A percentile compares a stretch with the other conserved stretches of the same genome.
Evolutionary conservation across 2,113 vertebrate species (phyloP).

Genomic region (Dromas ardeola): DNA sequence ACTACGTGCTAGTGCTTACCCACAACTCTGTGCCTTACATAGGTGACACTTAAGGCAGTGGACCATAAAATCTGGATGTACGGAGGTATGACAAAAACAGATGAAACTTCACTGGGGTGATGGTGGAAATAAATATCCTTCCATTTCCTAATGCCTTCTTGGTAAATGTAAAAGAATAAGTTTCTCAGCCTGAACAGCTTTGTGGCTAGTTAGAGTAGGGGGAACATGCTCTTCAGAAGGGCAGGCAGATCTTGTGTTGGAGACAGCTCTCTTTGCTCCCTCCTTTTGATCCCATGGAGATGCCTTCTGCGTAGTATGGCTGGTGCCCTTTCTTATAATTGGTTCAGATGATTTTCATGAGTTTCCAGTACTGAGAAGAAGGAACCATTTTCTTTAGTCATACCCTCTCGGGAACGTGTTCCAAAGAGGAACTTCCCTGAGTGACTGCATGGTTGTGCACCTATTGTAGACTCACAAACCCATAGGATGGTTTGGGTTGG

Average conservation of each 20-base stretch:
- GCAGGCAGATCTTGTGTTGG: too few relatives aligned
- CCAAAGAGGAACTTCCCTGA: background rate
- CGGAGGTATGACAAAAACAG: background rate
- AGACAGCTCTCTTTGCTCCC: background rate
- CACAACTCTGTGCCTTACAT: background rate
- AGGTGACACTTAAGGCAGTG: background rate
- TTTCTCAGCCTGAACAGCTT: background rate
- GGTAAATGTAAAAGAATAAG: background rate
- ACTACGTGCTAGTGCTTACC: background rate
- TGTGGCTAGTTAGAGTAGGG: background rate
- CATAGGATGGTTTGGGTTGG: background rate
- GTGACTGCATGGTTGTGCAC: background rate
- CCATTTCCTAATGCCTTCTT: background rate
- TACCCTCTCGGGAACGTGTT: background rate
- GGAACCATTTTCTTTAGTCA: background rate
- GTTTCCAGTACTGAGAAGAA: background rate
- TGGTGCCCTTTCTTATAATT: background rate
- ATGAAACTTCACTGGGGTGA: background rate
- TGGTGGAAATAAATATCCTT: background rate
- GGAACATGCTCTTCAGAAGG: background rate
- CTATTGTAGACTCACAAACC: background rate
- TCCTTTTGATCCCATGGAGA: background rate
- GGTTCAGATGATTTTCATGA: background rate
- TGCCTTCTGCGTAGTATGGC: accelerated
- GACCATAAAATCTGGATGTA: background rate